Evolutionary conservation across 2,797 vertebrate genomes (phyloP), one percentile per base, ranked within the genome.

Genomic region (Phoxinus dragarum): DNA sequence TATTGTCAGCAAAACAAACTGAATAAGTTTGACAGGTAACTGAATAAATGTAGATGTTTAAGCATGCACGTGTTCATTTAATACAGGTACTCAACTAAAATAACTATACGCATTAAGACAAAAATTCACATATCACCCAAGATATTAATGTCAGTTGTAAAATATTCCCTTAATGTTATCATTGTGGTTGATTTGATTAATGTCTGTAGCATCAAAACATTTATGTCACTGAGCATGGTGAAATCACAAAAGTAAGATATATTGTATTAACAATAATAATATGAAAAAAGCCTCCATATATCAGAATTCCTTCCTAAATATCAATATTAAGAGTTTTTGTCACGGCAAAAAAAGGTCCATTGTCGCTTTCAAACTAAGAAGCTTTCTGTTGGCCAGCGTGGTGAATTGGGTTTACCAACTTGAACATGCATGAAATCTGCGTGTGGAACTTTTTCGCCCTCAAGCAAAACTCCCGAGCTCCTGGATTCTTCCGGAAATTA

Each of bases 41-140:
- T 66, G 1, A 80, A 23, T 80, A 36, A 12, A 74, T 44, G 31
- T 14, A 75, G 47, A 74, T n/a, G 14, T 77, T 59, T 59, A 77
- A 40, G 6, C 11, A 59, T 17, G 6, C 16, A 17, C 12, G 23
- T 75, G 7, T 21, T 75, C 9, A 52, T 36, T 34, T 52, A 34
- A 52, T 49, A 49, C 7, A 73, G 1, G 6, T 19, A 27, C 42
- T 73, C 27, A 31, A 73, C 16, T 74, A 73, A 27, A 64, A 23
- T 44, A 71, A 68, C 67, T 69, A 52, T 52, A 38, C 6, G 40
- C 69, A 72, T 44, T 23, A 44, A 27, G 16, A 17, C 9, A 21
- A 34, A 49, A 19, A 74, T 52, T 52, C 1, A 3, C 44, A 34
- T 40, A 8, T 49, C 8, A 34, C 27, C 44, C 47, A 64, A 74